phyloP scores from a whole-genome alignment of 1,140 invertebrate genomes.

The Microplitis mediator region DNA sequence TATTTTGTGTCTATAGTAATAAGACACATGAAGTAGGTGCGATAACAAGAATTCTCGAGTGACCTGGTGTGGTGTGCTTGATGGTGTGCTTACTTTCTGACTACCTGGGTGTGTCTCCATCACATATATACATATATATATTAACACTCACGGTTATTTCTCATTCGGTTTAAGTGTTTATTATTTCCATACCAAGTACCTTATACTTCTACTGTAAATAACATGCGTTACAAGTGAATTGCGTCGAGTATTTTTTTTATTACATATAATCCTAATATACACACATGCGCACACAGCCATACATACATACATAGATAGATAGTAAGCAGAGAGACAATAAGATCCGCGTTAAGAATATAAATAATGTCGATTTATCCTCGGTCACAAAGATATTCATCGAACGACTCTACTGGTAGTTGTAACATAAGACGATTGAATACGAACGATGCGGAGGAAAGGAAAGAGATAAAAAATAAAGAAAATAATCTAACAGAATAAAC shows the following conservation, averaged over 20 bases:
- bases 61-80: too few species aligned
- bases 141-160: background rate
- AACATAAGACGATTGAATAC: slow-evolving; percentile 26
- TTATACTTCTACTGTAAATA: background rate
- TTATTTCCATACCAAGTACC: slow-evolving; percentile 14
- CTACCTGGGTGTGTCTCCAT: slow-evolving; percentile 23
- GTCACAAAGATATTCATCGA: slow-evolving; percentile 49
- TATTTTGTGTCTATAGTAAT: too few species aligned
- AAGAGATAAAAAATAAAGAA: too few species aligned
- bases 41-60: slow-evolving; percentile 20
- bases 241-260: background rate
- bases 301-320: background rate
- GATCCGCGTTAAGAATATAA: slow-evolving; percentile 50
- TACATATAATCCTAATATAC: background rate
- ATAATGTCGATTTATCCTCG: slow-evolving; percentile 53
- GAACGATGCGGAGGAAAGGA: too few species aligned
- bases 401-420: slow-evolving; percentile 12
- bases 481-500: too few species aligned
- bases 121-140: background rate
- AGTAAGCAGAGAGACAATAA: slow-evolving; percentile 44
- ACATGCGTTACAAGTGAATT: background rate
- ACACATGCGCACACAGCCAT: slow-evolving; percentile 29
- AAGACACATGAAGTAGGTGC: background rate
- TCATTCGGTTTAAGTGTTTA: slow-evolving; percentile 7
- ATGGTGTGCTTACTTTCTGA: background rate